These are phyloP conservation scores for Aphis craccivora DNA, from an alignment of 1,140 invertebrate genomes.

Conservation along the genomic window DNA sequence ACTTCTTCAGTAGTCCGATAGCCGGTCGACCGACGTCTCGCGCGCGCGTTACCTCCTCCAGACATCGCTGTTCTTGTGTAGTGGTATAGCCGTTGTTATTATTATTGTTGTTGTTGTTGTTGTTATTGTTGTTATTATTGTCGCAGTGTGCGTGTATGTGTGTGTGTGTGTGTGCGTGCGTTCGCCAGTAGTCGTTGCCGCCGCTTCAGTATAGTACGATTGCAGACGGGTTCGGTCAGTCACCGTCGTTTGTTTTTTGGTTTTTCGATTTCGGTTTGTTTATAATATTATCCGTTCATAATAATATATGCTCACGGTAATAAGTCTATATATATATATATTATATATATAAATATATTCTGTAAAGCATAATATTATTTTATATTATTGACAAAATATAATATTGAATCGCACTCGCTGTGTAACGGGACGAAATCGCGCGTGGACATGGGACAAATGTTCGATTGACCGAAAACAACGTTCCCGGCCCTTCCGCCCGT, in stretches of 20 bases:
- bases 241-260: background rate
- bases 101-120: background rate
- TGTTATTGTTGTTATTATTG: background rate
- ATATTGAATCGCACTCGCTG: background rate
- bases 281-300: too few relatives aligned
- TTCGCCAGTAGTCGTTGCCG: background rate
- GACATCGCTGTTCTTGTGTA: background rate
- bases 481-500: background rate
- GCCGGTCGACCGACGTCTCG: slow-evolving; percentile 35
- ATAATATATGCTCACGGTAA: too few relatives aligned
- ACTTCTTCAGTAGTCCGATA: slow-evolving; percentile 51
- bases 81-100: background rate
- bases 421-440: background rate
- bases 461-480: background rate
- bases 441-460: background rate
- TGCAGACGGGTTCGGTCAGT: background rate
- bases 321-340: too few relatives aligned
- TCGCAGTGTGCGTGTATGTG: background rate
- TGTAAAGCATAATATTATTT: background rate
- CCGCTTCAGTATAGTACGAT: background rate
- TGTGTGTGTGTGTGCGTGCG: background rate
- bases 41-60: background rate
- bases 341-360: too few relatives aligned
- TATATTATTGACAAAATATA: background rate
- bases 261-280: background rate